phyloP scores from a whole-genome alignment of 2,797 vertebrate species.

The Sternarchorhynchus goeldii region DNA sequence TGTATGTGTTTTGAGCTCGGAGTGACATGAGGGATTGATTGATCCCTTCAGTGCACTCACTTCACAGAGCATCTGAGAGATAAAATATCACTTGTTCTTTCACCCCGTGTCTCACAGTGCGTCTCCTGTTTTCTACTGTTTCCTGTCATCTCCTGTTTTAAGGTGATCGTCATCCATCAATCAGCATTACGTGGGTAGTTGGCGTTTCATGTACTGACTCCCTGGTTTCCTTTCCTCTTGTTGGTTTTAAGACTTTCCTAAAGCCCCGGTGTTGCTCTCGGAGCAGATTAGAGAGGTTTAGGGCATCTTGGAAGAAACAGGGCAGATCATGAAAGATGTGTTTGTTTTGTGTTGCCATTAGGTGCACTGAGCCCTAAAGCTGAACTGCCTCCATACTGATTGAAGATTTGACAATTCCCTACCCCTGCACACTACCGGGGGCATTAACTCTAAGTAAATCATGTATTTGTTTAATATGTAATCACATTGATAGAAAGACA shows the following conservation, averaged over 20 bases:
- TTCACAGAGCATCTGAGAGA: background rate
- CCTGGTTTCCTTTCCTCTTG: background rate
- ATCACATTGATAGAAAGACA: background rate
- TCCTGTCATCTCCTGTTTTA: background rate
- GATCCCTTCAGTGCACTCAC: background rate
- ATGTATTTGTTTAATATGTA: too few relatives aligned
- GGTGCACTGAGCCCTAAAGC: conserved; percentile 11
- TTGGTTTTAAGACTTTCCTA: background rate
- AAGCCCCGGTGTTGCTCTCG: background rate
- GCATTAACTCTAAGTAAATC: too few relatives aligned
- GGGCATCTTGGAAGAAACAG: background rate
- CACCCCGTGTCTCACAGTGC: too few relatives aligned
- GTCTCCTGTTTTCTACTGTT: background rate
- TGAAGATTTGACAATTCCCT: background rate
- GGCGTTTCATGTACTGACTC: background rate
- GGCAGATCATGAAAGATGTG: too few relatives aligned
- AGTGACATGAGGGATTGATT: background rate
- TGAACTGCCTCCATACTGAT: background rate
- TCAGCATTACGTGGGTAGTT: background rate
- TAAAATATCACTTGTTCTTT: background rate
- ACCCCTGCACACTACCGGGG: background rate
- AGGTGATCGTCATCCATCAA: background rate
- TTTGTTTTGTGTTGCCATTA: background rate
- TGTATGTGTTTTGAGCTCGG: background rate
- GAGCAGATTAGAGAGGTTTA: conserved; percentile 10